Evolutionary conservation across 2,888 invertebrate genomes (phyloP).

Genomic region (Cosmia pyralina): DNA sequence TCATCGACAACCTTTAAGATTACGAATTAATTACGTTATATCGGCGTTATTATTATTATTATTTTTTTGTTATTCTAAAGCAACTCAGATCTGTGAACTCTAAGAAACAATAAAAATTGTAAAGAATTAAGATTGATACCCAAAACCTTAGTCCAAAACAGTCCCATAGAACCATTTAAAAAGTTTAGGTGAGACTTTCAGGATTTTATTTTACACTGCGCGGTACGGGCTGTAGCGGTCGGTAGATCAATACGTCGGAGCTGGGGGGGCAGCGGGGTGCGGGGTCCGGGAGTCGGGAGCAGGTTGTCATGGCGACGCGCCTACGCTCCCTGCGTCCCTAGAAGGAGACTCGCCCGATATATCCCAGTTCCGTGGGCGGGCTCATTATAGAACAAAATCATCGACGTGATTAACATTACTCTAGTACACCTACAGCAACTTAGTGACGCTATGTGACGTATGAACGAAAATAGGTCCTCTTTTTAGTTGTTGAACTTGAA

Average conservation of each 20-base stretch:
- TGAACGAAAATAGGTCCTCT: slow-evolving; percentile 25
- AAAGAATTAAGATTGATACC: background rate
- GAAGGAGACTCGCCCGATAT: slow-evolving; percentile 77
- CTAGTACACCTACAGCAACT: slow-evolving; percentile 56
- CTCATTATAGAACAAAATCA: slow-evolving; percentile 79
- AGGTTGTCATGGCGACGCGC: slow-evolving; percentile 85
- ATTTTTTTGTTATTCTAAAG: background rate
- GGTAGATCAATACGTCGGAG: slow-evolving; percentile 80
- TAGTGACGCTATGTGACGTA: slow-evolving; percentile 53
- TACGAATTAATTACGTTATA: background rate
- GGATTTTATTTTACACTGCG: slow-evolving; percentile 71
- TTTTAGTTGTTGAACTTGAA: slow-evolving; percentile 17
- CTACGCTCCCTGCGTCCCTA: slow-evolving; percentile 82
- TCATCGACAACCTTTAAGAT: background rate
- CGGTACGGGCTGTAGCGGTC: slow-evolving; percentile 70
- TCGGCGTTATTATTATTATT: no score
- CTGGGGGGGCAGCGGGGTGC: slow-evolving; percentile 48
- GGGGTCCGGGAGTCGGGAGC: slow-evolving; percentile 62
- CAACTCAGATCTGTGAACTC: background rate
- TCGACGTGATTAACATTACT: slow-evolving; percentile 74
- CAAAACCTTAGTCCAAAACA: slow-evolving; percentile 19
- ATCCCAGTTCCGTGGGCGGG: slow-evolving; percentile 79
- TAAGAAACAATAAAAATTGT: background rate
- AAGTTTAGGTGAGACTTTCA: slow-evolving; percentile 58
- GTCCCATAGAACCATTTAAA: slow-evolving; percentile 45